Evolutionary conservation across 2,113 vertebrate genomes (phyloP).

Genomic region (Malurus alboscapulatus): DNA sequence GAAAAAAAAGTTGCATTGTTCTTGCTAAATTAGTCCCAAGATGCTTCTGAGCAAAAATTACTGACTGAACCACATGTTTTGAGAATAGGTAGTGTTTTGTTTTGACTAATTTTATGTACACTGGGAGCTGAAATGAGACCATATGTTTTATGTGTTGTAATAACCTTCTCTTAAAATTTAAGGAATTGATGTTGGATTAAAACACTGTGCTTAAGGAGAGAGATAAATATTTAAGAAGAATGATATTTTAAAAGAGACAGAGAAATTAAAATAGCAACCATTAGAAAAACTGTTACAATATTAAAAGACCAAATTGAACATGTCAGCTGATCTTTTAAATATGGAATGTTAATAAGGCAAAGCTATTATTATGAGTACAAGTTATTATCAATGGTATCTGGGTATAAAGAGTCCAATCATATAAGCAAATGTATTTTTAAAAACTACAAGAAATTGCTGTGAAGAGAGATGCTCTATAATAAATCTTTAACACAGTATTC

Average conservation of each 20-base stretch:
- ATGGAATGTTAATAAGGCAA: background rate
- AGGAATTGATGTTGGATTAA: background rate
- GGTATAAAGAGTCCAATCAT: background rate
- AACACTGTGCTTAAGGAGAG: background rate
- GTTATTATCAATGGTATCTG: background rate
- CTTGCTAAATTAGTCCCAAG: conserved; percentile 45
- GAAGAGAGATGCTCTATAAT: background rate
- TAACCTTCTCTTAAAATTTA: conserved; percentile 16
- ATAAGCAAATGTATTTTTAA: background rate
- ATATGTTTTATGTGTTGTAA: conserved; percentile 43
- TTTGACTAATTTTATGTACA: conserved; percentile 27
- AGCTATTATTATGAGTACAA: background rate
- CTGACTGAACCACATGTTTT: conserved; percentile 37
- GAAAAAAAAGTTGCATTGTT: conserved; percentile 22
- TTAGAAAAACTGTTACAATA: background rate
- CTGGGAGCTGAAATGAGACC: background rate
- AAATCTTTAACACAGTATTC: background rate
- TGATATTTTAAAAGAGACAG: conserved; percentile 16
- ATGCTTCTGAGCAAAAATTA: conserved; percentile 51
- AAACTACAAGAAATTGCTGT: background rate
- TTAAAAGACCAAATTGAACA: background rate
- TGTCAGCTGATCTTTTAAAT: background rate
- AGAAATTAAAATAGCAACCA: conserved; percentile 26
- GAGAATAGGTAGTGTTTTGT: background rate
- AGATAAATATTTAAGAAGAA: conserved; percentile 35